Percentiles rank a stretch among this genome's conserved stretches.
phyloP scores from a whole-genome alignment of 1,140 invertebrate species.

The Aphaenogaster ashmeadi region DNA sequence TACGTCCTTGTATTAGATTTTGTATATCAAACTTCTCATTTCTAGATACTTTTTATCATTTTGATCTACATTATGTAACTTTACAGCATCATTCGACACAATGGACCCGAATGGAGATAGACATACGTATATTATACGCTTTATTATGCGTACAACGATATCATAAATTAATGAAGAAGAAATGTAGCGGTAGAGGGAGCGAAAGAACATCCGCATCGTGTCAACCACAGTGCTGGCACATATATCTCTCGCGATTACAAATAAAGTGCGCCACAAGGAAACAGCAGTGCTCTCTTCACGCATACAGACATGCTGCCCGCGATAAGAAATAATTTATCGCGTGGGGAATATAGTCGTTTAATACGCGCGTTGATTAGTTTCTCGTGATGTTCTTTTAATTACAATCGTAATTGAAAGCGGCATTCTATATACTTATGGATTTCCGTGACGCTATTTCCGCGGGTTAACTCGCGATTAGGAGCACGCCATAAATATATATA shows the following conservation, averaged over 20 bases:
- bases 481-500: slow-evolving; percentile 15
- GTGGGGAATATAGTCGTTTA: slow-evolving; percentile 34
- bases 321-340: slow-evolving; percentile 48
- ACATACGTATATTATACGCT: background rate
- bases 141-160: background rate
- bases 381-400: slow-evolving; percentile 38
- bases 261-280: background rate
- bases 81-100: background rate
- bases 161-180: background rate
- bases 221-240: background rate
- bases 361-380: slow-evolving; percentile 32
- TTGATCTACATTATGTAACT: background rate
- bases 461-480: background rate
- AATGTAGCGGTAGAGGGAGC: background rate
- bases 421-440: slow-evolving; percentile 27
- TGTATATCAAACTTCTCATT: background rate
- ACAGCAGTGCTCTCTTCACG: background rate
- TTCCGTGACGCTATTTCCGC: slow-evolving; percentile 23
- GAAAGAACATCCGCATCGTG: background rate
- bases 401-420: slow-evolving; percentile 23
- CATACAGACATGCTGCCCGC: background rate
- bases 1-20: background rate
- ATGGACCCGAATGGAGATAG: background rate
- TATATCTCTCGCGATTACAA: background rate
- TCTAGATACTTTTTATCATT: background rate